Evolutionary conservation across 2,113 vertebrate genomes (phyloP), one percentile per base, ranked within the genome.

Genomic region (Cheilinus undulatus): DNA sequence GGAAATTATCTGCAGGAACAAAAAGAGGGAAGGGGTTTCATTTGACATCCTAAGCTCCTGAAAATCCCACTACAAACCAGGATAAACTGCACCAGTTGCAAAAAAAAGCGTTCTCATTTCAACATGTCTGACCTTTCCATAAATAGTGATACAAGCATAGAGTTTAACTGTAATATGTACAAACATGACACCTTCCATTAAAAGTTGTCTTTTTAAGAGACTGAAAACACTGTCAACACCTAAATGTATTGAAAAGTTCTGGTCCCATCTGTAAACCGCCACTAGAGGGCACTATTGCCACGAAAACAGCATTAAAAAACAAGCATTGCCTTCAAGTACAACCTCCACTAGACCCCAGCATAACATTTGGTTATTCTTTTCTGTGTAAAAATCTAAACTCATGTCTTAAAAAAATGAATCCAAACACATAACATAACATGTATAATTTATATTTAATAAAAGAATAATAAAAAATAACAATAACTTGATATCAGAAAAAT

Each of bases 1-100:
- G 97, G 87, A 99, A 99, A 91, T 98, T 99, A 94, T 99, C 97
- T 99, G 92, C 5, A 62, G 86, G 86, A 83, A 46, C 23, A 77
- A 43, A 71, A 3, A 7, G 32, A 43, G 43, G 66, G 27, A 7
- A 64, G 15, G 52, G 17, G 45, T 64, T 20, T 32, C 5, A 32
- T 6, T 32, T 32, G 30, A 6, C 51, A 20, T 32, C 5, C 5
- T 32, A n/a, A n/a, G n/a, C n/a, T n/a, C n/a, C n/a, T n/a, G n/a
- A n/a, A n/a, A n/a, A n/a, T n/a, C n/a, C n/a, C n/a, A n/a, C n/a
- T n/a, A n/a, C n/a, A n/a, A n/a, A n/a, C n/a, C n/a, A n/a, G n/a
- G n/a, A n/a, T n/a, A n/a, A n/a, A n/a, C n/a, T n/a, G n/a, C n/a
- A n/a, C n/a, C n/a, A n/a, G n/a, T n/a, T n/a, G n/a, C n/a, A n/a